phyloP scores from a whole-genome alignment of 2,113 vertebrate genomes.

The Ovibos moschatus region DNA sequence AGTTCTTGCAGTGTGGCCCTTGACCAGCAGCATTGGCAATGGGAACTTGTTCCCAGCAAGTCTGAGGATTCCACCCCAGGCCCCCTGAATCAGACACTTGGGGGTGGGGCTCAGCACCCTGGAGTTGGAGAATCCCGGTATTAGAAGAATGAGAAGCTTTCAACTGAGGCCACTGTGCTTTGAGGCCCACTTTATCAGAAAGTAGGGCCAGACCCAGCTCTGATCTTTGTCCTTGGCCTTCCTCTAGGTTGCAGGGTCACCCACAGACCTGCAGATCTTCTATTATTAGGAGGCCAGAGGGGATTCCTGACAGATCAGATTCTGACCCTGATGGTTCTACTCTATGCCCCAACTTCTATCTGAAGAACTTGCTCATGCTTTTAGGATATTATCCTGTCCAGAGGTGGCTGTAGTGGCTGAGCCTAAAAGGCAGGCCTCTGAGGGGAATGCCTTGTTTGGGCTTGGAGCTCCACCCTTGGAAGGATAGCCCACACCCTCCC shows the following conservation, averaged over 20 bases:
- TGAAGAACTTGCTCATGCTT: neutral
- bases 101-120: neutral
- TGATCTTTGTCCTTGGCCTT: neutral
- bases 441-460: neutral
- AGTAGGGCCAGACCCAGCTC: neutral
- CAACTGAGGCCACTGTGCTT: neutral
- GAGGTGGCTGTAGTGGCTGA: neutral
- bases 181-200: neutral
- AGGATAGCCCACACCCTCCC: neutral
- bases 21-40: neutral
- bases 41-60: neutral
- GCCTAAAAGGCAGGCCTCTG: neutral
- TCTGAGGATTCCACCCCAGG: neutral
- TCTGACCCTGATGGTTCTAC: neutral
- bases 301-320: neutral
- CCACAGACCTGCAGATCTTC: neutral
- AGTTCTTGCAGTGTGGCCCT: neutral
- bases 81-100: neutral
- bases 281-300: neutral
- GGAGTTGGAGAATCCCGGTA: rapidly evolving
- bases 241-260: neutral
- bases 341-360: neutral
- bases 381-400: neutral
- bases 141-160: neutral
- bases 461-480: neutral